These are phyloP conservation scores for Trachelus stipa DNA, from an alignment of 2,888 invertebrate species.

Conservation along the genomic window DNA sequence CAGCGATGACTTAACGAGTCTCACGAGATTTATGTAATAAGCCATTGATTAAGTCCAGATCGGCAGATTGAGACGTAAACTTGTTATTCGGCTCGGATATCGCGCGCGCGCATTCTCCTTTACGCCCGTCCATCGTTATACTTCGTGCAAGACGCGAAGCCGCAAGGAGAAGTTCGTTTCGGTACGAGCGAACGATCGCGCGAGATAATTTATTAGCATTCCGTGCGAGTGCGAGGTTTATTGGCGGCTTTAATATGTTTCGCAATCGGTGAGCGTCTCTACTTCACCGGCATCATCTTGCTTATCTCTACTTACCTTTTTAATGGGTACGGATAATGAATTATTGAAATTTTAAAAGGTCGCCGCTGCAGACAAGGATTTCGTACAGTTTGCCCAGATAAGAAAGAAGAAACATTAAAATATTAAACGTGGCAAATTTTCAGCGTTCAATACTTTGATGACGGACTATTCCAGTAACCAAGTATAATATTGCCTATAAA, in stretches of 20 bases:
- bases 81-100: slow-evolving; percentile 25
- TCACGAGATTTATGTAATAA: slow-evolving; percentile 35
- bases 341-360: slow-evolving; percentile 30
- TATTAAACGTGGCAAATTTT: no score
- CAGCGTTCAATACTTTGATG: no score
- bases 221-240: slow-evolving; percentile 41
- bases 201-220: slow-evolving; percentile 49
- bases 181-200: slow-evolving; percentile 20
- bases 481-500: no score
- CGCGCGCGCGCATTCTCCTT: background rate
- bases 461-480: no score
- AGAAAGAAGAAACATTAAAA: no score
- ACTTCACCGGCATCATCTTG: slow-evolving; percentile 16
- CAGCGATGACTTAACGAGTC: slow-evolving; percentile 2
- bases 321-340: slow-evolving; percentile 35
- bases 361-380: no score
- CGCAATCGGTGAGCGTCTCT: slow-evolving; percentile 1
- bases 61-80: slow-evolving; percentile 45
- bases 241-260: slow-evolving; percentile 40
- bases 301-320: slow-evolving; percentile 38
- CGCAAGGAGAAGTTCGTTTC: slow-evolving; percentile 6
- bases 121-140: background rate
- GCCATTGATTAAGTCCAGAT: slow-evolving; percentile 42
- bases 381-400: no score
- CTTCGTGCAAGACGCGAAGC: background rate